Conservation (phyloP, 1,140 invertebrate genomes). For the Plodia interpunctella region DNA sequence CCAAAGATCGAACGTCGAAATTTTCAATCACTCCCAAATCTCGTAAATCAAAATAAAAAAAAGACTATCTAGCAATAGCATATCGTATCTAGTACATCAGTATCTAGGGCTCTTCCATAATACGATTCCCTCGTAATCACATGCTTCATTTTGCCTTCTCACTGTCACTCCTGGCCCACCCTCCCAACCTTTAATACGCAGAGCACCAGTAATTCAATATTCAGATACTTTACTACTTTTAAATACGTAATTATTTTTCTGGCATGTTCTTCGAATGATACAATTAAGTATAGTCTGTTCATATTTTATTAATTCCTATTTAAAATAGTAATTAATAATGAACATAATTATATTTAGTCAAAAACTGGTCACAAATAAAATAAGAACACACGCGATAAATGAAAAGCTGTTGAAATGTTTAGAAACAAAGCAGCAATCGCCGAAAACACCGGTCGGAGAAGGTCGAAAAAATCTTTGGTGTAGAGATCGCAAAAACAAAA, state of each 20-base stretch:
- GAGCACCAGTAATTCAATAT: not conserved
- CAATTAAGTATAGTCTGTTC: not conserved
- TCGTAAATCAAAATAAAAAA: too few relatives aligned
- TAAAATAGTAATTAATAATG: too few relatives aligned
- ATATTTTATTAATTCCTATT: too few relatives aligned
- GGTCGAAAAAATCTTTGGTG: not conserved
- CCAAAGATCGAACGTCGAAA: too few relatives aligned
- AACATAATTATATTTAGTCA: too few relatives aligned
- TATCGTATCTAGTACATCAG: not conserved
- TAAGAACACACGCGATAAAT: not conserved
- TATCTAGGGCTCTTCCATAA: slow-evolving; percentile 33
- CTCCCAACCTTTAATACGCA: slow-evolving; percentile 19
- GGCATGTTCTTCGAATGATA: not conserved
- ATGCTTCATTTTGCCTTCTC: slow-evolving; percentile 67
- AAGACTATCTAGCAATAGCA: too few relatives aligned
- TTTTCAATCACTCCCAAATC: too few relatives aligned
- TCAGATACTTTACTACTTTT: not conserved
- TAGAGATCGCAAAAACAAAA: slow-evolving; percentile 25
- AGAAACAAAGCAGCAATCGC: not conserved
- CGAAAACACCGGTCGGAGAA: too few relatives aligned
- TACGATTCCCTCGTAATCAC: slow-evolving; percentile 61
- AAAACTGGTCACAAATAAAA: not conserved
- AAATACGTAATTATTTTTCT: too few relatives aligned
- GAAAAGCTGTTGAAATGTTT: too few relatives aligned
- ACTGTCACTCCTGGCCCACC: slow-evolving; percentile 43